Conservation (phyloP, 1,140 invertebrate species). For the Drosophila mauritiana region DNA sequence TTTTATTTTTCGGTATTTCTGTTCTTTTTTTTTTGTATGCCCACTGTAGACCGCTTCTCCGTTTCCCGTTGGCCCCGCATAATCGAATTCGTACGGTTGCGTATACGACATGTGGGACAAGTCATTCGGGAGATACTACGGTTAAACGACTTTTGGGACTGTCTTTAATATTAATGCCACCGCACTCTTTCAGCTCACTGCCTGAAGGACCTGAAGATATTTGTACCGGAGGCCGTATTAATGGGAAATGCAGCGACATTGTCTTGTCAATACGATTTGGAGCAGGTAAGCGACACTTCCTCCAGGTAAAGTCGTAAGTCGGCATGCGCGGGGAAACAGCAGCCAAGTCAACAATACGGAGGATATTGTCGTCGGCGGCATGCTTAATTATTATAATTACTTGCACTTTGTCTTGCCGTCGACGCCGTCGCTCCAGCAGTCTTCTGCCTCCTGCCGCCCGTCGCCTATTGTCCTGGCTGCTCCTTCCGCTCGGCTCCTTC, state of each 20-base stretch:
- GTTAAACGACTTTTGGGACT: slow-evolving; percentile 53
- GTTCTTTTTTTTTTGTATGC: slow-evolving; percentile 12
- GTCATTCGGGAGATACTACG: slow-evolving; percentile 8
- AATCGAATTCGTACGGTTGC: slow-evolving; percentile 66
- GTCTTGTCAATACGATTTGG: slow-evolving; percentile 92
- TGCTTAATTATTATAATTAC: slow-evolving; percentile 82
- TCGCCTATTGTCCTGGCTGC: slow-evolving; percentile 16
- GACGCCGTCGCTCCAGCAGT: slow-evolving; percentile 5
- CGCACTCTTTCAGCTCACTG: slow-evolving; percentile 75
- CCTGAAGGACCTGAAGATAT: slow-evolving; percentile 90
- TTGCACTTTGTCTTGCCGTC: slow-evolving; percentile 72
- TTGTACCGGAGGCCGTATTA: slow-evolving; percentile 90
- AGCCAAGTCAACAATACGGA: slow-evolving; percentile 22
- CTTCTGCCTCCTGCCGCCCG: slow-evolving; percentile 5
- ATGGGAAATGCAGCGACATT: slow-evolving; percentile 90
- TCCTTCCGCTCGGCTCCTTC: slow-evolving; percentile 3
- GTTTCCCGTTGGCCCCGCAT: slow-evolving; percentile 30
- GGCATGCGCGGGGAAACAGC: background rate
- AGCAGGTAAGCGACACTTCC: slow-evolving; percentile 85
- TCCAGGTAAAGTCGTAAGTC: background rate
- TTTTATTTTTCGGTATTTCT: slow-evolving; percentile 48
- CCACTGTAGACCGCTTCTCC: slow-evolving; percentile 1
- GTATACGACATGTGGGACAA: slow-evolving; percentile 20
- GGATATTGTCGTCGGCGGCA: slow-evolving; percentile 57
- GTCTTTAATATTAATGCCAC: slow-evolving; percentile 32